phyloP scores from a whole-genome alignment of 2,888 invertebrate species.

The Lochmaea capreae region DNA sequence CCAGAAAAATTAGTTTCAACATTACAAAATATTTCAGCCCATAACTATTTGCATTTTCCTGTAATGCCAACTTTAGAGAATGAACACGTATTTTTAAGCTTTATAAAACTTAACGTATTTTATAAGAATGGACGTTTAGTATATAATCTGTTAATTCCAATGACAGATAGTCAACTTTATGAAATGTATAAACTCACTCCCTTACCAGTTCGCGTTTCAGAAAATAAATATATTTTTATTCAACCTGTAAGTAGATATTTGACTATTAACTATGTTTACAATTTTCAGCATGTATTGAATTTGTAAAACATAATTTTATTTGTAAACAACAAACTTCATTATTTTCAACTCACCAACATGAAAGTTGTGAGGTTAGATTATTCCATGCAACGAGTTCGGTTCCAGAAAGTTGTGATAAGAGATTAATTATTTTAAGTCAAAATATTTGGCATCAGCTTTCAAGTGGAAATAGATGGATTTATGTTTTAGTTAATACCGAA shows the following conservation, averaged over 20 bases:
- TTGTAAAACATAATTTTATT: constrained; percentile 17
- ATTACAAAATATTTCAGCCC: constrained; percentile 6
- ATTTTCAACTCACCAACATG: too few relatives aligned
- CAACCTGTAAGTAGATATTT: constrained; percentile 19
- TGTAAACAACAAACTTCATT: constrained; percentile 29
- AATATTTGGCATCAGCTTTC: too few relatives aligned
- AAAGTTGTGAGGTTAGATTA: too few relatives aligned
- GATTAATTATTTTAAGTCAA: too few relatives aligned
- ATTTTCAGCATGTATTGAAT: too few relatives aligned
- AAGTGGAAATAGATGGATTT: constrained; percentile 21
- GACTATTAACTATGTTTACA: constrained; percentile 26
- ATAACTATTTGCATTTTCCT: constrained; percentile 26
- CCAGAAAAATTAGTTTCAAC: constrained; percentile 32
- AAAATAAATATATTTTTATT: constrained; percentile 26
- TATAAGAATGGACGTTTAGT: constrained; percentile 1
- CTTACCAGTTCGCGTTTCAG: constrained; percentile 14
- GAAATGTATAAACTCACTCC: constrained; percentile 29
- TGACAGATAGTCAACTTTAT: not conserved
- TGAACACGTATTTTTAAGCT: constrained; percentile 21
- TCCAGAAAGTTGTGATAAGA: too few relatives aligned
- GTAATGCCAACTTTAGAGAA: constrained; percentile 25
- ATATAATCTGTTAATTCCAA: not conserved
- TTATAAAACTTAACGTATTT: constrained; percentile 20
- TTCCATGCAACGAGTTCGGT: too few relatives aligned
- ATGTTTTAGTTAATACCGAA: constrained; percentile 14